phyloP scores from a whole-genome alignment of 1,140 invertebrate species.

The Magallana angulata region DNA sequence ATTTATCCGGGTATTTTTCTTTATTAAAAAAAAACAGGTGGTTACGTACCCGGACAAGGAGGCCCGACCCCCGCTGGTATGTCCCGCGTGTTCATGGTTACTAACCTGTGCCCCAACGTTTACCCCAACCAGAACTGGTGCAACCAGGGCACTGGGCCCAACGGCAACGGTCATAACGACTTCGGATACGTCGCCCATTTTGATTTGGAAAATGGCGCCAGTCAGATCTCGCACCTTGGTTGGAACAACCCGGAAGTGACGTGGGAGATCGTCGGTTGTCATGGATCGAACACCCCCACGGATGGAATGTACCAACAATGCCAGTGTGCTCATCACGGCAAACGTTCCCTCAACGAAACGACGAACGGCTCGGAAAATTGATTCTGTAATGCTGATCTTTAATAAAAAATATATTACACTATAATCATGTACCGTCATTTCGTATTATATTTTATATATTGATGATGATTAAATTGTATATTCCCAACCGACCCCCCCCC shows the following conservation, averaged over 20 bases:
- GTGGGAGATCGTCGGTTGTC: constrained; percentile 63
- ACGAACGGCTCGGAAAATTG: background rate
- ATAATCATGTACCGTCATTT: too few relatives aligned
- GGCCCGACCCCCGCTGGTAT: constrained; percentile 42
- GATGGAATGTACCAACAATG: constrained; percentile 49
- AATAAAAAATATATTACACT: too few relatives aligned
- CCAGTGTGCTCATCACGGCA: constrained; percentile 53
- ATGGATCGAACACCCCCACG: constrained; percentile 51
- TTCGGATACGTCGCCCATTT: constrained; percentile 69
- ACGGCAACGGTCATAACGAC: constrained; percentile 55
- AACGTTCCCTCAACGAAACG: constrained; percentile 22
- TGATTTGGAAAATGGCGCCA: constrained; percentile 67
- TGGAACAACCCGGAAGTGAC: constrained; percentile 72
- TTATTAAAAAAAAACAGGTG: constrained; percentile 54
- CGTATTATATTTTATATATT: too few relatives aligned
- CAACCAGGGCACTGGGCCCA: constrained; percentile 52
- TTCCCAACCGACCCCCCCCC: too few relatives aligned
- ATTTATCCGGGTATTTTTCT: background rate
- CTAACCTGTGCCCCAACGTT: constrained; percentile 66
- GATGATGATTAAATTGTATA: too few relatives aligned
- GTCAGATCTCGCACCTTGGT: constrained; percentile 53
- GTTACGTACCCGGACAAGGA: constrained; percentile 62
- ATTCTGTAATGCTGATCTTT: too few relatives aligned
- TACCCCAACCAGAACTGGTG: constrained; percentile 68
- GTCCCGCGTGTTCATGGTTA: constrained; percentile 65